A percentile compares a stretch with the other conserved stretches of the same genome.
These are phyloP conservation scores for Dicrostonyx torquatus DNA, from an alignment of 2,797 vertebrate genomes.

Conservation along the genomic window DNA sequence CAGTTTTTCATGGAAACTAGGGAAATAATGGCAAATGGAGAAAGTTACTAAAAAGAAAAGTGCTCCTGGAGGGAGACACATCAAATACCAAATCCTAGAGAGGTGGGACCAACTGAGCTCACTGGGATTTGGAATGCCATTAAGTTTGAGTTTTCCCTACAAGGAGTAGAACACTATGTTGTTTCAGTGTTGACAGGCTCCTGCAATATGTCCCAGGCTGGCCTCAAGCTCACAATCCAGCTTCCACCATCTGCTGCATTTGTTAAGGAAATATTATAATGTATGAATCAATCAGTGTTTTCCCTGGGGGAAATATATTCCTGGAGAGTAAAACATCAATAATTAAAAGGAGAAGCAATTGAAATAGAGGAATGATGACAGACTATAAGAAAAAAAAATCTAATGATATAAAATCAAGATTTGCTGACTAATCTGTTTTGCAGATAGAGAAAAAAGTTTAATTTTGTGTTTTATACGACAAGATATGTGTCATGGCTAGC, in stretches of 20 bases:
- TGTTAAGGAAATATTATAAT: neutral
- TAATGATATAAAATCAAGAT: neutral
- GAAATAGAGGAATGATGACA: neutral
- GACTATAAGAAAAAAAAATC: neutral
- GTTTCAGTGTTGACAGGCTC: neutral
- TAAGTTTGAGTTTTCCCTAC: neutral
- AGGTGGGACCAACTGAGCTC: too few relatives aligned
- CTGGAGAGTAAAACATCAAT: neutral
- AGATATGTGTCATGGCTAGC: neutral
- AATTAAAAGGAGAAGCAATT: conserved; percentile 28
- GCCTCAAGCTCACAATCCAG: neutral
- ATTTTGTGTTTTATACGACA: neutral
- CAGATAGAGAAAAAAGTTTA: neutral
- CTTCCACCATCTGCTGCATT: neutral
- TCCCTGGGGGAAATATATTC: conserved; percentile 25
- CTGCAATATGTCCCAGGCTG: neutral
- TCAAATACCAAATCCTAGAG: conserved; percentile 23
- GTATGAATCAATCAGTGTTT: neutral
- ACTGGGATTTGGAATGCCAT: neutral
- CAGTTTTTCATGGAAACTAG: neutral
- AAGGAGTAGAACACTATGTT: neutral
- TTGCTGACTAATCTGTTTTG: neutral
- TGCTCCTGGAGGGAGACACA: neutral
- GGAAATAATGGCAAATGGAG: neutral
- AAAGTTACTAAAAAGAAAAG: conserved; percentile 23